Conservation (phyloP, 1,140 invertebrate species). For the Achroia grisella region DNA sequence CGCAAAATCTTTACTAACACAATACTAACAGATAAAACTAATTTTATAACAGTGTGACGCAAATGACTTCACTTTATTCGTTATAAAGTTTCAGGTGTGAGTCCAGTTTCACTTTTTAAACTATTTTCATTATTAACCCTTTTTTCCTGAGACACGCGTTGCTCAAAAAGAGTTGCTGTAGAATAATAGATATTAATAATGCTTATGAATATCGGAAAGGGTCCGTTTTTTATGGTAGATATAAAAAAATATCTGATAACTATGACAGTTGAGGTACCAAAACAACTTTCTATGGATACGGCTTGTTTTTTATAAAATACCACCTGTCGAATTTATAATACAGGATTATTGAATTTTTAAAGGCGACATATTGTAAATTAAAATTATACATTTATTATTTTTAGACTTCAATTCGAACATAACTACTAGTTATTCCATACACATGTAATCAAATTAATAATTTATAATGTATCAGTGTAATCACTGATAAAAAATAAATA, state of each 20-base stretch:
- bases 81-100: slow-evolving; percentile 13
- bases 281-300: slow-evolving; percentile 41
- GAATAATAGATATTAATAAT: slow-evolving; percentile 28
- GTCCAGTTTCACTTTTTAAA: slow-evolving; percentile 40
- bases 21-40: too few species aligned
- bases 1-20: too few species aligned
- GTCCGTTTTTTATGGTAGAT: slow-evolving; percentile 26
- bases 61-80: too few species aligned
- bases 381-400: too few species aligned
- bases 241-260: slow-evolving; percentile 47
- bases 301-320: slow-evolving; percentile 33
- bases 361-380: slow-evolving; percentile 24
- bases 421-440: too few species aligned
- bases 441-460: too few species aligned
- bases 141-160: slow-evolving; percentile 22
- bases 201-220: slow-evolving; percentile 23
- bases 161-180: slow-evolving; percentile 16
- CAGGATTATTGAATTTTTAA: slow-evolving; percentile 48
- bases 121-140: slow-evolving; percentile 27
- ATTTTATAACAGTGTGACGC: too few species aligned
- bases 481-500: too few species aligned
- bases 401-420: too few species aligned
- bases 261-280: slow-evolving; percentile 51
- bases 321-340: slow-evolving; percentile 40
- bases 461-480: too few species aligned